phyloP scores from a whole-genome alignment of 2,797 vertebrate species.

The Sebastes trivittatus region DNA sequence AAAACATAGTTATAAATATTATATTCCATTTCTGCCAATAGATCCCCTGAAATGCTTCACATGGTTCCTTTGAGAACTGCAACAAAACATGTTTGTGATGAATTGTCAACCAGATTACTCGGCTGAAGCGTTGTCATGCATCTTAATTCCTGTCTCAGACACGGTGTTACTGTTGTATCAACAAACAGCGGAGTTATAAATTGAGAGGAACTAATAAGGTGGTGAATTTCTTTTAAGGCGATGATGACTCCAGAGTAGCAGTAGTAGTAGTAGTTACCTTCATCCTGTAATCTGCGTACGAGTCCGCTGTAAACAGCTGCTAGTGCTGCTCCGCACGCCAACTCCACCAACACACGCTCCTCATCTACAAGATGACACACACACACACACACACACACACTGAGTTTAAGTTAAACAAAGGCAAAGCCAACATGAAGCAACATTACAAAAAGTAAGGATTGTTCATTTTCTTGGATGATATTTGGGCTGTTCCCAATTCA shows the following conservation, averaged over 20 bases:
- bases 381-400: neutral
- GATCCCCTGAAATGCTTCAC: no score
- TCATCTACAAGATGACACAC: conserved; percentile 54
- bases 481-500: neutral
- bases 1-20: no score
- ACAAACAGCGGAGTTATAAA: neutral
- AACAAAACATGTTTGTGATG: neutral
- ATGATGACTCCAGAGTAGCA: neutral
- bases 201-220: neutral
- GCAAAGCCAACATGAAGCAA: neutral
- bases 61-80: neutral
- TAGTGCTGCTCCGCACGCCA: conserved; percentile 72
- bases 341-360: conserved; percentile 74
- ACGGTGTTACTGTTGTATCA: neutral
- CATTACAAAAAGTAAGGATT: neutral
- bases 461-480: neutral
- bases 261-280: conserved; percentile 50
- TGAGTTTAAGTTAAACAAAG: neutral
- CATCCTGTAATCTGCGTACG: conserved; percentile 57
- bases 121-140: no score
- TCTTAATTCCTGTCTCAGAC: neutral
- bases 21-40: no score
- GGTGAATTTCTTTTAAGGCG: neutral
- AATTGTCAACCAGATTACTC: neutral
- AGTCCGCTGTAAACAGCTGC: conserved; percentile 71